A percentile compares a stretch with the other conserved stretches of the same genome.
phyloP scores from a whole-genome alignment of 2,888 invertebrate genomes.

The Odontothrips loti region DNA sequence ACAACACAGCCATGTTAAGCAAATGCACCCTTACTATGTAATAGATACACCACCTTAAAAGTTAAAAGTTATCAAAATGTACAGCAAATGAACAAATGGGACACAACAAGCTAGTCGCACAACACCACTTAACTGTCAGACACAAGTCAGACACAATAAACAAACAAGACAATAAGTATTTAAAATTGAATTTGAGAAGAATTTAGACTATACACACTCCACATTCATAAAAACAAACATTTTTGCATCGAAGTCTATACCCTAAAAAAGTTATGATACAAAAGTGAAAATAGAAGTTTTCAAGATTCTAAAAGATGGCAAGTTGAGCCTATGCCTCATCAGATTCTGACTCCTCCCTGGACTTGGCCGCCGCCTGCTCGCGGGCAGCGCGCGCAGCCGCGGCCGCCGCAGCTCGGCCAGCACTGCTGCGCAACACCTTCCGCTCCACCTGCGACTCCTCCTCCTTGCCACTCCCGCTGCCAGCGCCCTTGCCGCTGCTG shows the following conservation, averaged over 20 bases:
- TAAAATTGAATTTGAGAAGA: background rate
- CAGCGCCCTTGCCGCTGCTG: constrained; percentile 29
- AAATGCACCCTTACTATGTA: background rate
- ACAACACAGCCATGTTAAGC: background rate
- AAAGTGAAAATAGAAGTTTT: constrained; percentile 27
- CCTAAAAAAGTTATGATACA: constrained; percentile 5
- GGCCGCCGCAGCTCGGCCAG: constrained; percentile 61
- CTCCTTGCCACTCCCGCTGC: constrained; percentile 43
- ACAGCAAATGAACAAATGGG: background rate
- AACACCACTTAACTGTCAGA: background rate
- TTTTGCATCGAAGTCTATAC: constrained; percentile 22
- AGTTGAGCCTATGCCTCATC: constrained; percentile 29
- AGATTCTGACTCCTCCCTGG: constrained; percentile 30
- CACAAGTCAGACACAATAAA: constrained; percentile 20
- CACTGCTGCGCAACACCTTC: constrained; percentile 60
- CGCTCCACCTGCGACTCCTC: constrained; percentile 56
- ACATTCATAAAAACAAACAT: constrained; percentile 3
- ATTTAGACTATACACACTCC: constrained; percentile 22
- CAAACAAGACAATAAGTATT: constrained; percentile 14
- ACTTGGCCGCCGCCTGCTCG: constrained; percentile 40
- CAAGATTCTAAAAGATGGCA: constrained; percentile 23
- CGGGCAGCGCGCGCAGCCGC: constrained; percentile 53
- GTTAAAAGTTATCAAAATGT: constrained; percentile 15
- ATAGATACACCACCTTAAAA: constrained; percentile 5
- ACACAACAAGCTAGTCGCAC: background rate